These are phyloP conservation scores for Lasioglossum calceatum DNA, from an alignment of 2,888 invertebrate genomes.

Conservation along the genomic window DNA sequence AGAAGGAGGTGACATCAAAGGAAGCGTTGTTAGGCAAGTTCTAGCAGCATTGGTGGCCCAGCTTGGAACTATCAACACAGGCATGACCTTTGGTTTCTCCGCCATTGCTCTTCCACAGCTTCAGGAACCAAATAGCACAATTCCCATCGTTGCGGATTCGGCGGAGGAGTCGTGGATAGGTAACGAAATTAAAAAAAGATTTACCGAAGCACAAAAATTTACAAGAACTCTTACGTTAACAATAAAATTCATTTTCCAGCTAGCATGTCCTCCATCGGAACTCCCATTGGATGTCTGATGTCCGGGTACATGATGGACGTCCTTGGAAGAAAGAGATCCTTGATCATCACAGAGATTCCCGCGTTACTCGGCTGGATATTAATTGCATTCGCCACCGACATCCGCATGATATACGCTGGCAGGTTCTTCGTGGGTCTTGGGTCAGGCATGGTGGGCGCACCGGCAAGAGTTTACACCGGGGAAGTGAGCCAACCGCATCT, in stretches of 20 bases:
- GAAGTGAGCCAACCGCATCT: conserved; percentile 91
- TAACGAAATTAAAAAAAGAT: conserved; percentile 74
- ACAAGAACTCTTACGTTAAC: neutral
- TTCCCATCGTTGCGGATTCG: conserved; percentile 84
- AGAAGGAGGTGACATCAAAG: conserved; percentile 66
- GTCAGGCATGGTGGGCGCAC: conserved; percentile 90
- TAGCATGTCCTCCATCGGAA: conserved; percentile 88
- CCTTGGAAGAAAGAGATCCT: conserved; percentile 88
- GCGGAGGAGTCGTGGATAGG: conserved; percentile 89
- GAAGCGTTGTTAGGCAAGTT: conserved; percentile 85
- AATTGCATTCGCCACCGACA: conserved; percentile 86
- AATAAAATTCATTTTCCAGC: conserved; percentile 84
- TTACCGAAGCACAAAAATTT: neutral
- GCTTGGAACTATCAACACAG: conserved; percentile 89
- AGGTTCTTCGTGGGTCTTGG: conserved; percentile 89
- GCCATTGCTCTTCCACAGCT: conserved; percentile 89
- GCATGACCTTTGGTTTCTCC: conserved; percentile 89
- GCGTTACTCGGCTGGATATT: conserved; percentile 89
- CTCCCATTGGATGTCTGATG: conserved; percentile 89
- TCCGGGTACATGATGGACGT: conserved; percentile 90
- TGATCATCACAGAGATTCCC: conserved; percentile 89
- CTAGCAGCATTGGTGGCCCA: conserved; percentile 88
- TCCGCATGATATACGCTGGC: conserved; percentile 88
- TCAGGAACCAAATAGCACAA: conserved; percentile 84
- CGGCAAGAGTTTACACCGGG: conserved; percentile 89